phyloP scores from a whole-genome alignment of 1,140 invertebrate species.

The Cydia pomonella region DNA sequence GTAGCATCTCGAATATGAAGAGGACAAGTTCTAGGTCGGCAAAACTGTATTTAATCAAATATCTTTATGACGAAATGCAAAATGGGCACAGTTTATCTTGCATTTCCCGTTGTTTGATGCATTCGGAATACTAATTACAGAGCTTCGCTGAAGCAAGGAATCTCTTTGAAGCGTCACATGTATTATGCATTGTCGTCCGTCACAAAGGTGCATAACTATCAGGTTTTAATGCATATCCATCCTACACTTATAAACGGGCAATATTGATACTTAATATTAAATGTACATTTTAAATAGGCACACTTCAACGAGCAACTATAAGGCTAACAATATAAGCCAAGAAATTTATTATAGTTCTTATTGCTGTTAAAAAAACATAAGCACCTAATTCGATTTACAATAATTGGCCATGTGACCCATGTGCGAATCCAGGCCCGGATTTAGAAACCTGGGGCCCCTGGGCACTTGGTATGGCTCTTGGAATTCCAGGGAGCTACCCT shows the following conservation, averaged over 20 bases:
- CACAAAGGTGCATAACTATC: slow-evolving; percentile 22
- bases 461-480: too few relatives aligned
- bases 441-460: too few relatives aligned
- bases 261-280: neutral
- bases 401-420: too few relatives aligned
- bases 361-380: too few relatives aligned
- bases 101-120: slow-evolving; percentile 24
- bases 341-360: too few relatives aligned
- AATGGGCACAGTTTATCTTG: slow-evolving; percentile 33
- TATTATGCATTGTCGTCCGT: slow-evolving; percentile 21
- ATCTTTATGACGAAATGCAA: slow-evolving; percentile 16
- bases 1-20: too few relatives aligned
- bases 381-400: too few relatives aligned
- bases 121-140: slow-evolving; percentile 29
- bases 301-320: too few relatives aligned
- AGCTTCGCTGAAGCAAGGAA: slow-evolving; percentile 22
- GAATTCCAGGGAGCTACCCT: too few relatives aligned
- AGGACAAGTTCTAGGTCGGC: neutral
- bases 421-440: too few relatives aligned
- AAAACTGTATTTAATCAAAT: slow-evolving; percentile 20
- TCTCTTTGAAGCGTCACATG: slow-evolving; percentile 27
- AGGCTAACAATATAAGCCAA: too few relatives aligned
- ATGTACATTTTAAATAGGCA: neutral
- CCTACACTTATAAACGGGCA: neutral
- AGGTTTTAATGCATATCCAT: slow-evolving; percentile 3